Evolutionary conservation across 2,888 invertebrate genomes (phyloP).

Genomic region (Aphelenchoides bicaudatus): DNA sequence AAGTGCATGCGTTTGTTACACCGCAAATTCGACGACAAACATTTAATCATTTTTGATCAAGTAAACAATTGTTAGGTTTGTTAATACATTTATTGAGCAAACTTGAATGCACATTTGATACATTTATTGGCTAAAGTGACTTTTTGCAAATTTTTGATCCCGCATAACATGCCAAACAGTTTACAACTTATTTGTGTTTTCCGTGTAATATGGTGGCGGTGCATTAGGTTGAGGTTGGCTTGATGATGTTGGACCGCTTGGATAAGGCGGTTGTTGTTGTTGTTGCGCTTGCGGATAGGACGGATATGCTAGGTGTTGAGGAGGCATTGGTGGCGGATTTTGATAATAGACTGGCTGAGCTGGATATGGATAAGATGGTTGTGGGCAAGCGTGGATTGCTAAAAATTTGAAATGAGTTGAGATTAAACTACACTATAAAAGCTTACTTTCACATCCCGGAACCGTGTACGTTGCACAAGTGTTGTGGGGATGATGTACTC

Average conservation of each 20-base stretch:
- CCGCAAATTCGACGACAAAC: too few relatives aligned
- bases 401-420: not conserved
- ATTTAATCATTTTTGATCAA: too few relatives aligned
- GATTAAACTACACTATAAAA: not conserved
- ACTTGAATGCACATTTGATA: too few relatives aligned
- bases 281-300: conserved; percentile 8
- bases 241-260: not conserved
- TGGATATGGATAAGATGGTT: conserved; percentile 3
- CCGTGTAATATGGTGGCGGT: conserved; percentile 4
- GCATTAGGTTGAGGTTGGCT: not conserved
- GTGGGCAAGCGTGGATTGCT: conserved; percentile 4
- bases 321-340: conserved; percentile 2
- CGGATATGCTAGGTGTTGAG: not conserved
- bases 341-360: too few relatives aligned
- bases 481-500: not conserved
- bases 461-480: conserved; percentile 13
- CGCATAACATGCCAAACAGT: not conserved
- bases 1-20: too few relatives aligned
- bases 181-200: not conserved
- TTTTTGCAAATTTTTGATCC: too few relatives aligned
- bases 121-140: too few relatives aligned
- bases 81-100: too few relatives aligned
- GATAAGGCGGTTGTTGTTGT: conserved; percentile 9
- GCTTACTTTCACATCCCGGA: not conserved
- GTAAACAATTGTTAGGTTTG: too few relatives aligned